Evolutionary conservation across 2,888 invertebrate genomes (phyloP), one percentile per base, ranked within the genome.

Genomic region (Yponomeuta cagnagella): DNA sequence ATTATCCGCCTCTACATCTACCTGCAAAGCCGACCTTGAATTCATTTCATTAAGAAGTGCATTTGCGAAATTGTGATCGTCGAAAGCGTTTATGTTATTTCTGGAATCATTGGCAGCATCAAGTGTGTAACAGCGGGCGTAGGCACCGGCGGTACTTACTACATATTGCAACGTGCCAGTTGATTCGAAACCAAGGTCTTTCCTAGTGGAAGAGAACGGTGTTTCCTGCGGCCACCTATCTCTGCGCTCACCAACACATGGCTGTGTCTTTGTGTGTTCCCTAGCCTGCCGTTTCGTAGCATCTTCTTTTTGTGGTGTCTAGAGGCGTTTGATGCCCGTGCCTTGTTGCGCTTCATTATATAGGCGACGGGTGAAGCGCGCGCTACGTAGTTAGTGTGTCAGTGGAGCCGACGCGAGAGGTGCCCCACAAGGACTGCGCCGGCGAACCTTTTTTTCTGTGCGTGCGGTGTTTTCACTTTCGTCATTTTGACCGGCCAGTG

Each of bases 151-250:
- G 37, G 43, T 48, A 48, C 23, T 52, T 10, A 48, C 10, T 33
- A 67, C 67, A 68, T 48, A 89, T 90, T 90, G 90, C 91, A 90
- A 89, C 89, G 89, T 89, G 89, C 89, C 89, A 89, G 52, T 68
- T 71, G 72, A 89, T 90, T 90, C 88, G 85, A 86, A 89, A 85
- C 92, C 92, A 92, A 93, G 92, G 92, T 90, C 92, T 92, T 93
- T 93, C 92, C 92, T 92, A 88, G 90, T 92, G 92, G 91, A 93
- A 92, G 92, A 93, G 92, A 93, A 92, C 90, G 92, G 92, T 87
- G 92, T 92, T 92, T 93, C 92, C 92, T 92, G 92, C 90, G 91
- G 81, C 88, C 88, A 88, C 90, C 90, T 90, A 89, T 91, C 90
- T 90, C 89, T 87, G 86, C 52, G 52, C 84, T 84, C 90, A 89